phyloP scores from a whole-genome alignment of 2,113 vertebrate species.

The Nothobranchius furzeri region DNA sequence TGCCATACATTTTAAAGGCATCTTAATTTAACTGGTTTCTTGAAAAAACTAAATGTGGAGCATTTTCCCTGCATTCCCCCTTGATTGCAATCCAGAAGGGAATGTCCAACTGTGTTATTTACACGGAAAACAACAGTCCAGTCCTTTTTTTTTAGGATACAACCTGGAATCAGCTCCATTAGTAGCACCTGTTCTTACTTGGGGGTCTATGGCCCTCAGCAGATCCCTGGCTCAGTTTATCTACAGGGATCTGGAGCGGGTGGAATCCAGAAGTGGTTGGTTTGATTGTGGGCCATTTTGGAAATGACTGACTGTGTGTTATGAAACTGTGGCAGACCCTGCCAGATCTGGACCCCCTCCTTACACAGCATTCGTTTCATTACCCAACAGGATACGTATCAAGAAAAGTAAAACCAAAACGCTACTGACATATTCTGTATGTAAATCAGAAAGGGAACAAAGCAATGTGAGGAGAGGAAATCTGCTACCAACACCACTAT shows the following conservation, averaged over 20 bases:
- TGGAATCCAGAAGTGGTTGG: constrained; percentile 76
- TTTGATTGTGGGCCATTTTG: constrained; percentile 81
- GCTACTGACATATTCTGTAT: constrained; percentile 37
- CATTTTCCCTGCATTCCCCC: constrained; percentile 69
- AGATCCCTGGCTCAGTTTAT: constrained; percentile 73
- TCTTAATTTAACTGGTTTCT: constrained; percentile 57
- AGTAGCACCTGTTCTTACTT: constrained; percentile 81
- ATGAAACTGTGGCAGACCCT: constrained; percentile 63
- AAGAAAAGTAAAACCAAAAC: constrained; percentile 59
- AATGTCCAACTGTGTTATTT: constrained; percentile 66
- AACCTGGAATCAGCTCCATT: constrained; percentile 73
- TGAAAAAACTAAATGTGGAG: constrained; percentile 69
- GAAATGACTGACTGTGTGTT: constrained; percentile 74
- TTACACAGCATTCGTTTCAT: constrained; percentile 34
- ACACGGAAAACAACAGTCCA: constrained; percentile 44
- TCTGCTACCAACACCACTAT: constrained; percentile 21
- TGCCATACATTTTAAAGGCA: constrained; percentile 46
- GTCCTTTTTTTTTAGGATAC: constrained; percentile 19
- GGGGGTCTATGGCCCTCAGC: constrained; percentile 75
- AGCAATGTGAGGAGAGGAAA: constrained; percentile 39
- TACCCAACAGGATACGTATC: constrained; percentile 61
- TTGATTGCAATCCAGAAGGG: constrained; percentile 66
- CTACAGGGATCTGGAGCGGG: constrained; percentile 73
- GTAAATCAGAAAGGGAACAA: constrained; percentile 36
- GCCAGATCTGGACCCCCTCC: constrained; percentile 59